A percentile compares a stretch with the other conserved stretches of the same genome.
Evolutionary conservation across 2,888 invertebrate species (phyloP).

Genomic region (Drosophila percnosoma): DNA sequence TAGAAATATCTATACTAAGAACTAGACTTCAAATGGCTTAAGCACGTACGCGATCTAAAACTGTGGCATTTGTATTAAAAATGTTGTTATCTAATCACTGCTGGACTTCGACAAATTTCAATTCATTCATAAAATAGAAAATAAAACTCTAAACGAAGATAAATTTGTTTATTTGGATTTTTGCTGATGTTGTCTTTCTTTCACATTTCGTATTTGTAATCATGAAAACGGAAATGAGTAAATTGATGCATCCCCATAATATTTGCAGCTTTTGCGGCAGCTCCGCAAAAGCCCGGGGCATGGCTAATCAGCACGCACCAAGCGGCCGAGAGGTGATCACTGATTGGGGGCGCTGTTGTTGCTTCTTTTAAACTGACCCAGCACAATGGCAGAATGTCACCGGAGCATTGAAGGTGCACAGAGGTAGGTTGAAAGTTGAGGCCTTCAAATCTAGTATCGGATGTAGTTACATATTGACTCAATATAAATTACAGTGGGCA

Average conservation of each 20-base stretch:
- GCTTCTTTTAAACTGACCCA: conserved; percentile 38
- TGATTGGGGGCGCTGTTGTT: conserved; percentile 10
- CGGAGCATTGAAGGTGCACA: background rate
- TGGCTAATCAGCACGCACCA: conserved; percentile 64
- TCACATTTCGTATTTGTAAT: conserved; percentile 8
- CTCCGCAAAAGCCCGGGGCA: conserved; percentile 36
- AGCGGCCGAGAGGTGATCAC: conserved; percentile 2
- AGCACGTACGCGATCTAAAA: background rate
- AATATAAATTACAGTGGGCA: conserved; percentile 4
- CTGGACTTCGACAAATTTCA: background rate
- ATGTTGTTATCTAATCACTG: conserved; percentile 49
- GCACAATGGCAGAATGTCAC: conserved; percentile 22
- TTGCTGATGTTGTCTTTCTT: conserved; percentile 4
- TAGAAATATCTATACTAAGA: background rate
- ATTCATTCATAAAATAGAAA: conserved; percentile 30
- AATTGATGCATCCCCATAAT: conserved; percentile 66
- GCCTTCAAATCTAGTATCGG: background rate
- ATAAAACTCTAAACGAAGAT: conserved; percentile 7
- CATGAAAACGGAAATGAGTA: conserved; percentile 62
- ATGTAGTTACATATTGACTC: background rate
- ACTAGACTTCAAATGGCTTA: background rate
- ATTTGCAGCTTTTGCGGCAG: conserved; percentile 36
- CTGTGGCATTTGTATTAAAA: conserved; percentile 1
- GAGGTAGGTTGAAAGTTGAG: background rate
- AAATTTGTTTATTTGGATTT: conserved; percentile 16